Percentiles rank a stretch among this genome's conserved stretches.
phyloP scores from a whole-genome alignment of 2,888 invertebrate genomes.

The Acrocera orbiculus region DNA sequence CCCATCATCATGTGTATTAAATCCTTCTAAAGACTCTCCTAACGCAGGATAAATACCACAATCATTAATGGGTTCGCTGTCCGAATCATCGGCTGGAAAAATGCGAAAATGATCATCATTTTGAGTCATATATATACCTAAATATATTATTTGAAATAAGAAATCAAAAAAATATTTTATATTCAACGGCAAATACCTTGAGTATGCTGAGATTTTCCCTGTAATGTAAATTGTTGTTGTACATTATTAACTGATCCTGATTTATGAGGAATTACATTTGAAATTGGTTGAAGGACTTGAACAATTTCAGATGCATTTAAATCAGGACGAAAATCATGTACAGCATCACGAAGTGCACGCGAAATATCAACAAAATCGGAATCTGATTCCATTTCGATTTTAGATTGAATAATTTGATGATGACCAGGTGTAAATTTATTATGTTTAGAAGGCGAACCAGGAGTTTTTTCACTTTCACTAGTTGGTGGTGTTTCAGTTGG shows the following conservation, averaged over 20 bases:
- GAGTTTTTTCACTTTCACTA: conserved; percentile 5
- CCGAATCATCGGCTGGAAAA: conserved; percentile 17
- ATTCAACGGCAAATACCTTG: conserved; percentile 2
- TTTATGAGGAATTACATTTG: conserved; percentile 19
- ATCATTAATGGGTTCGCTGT: conserved; percentile 16
- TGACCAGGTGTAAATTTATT: not conserved
- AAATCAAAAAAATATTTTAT: not conserved
- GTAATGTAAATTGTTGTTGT: conserved; percentile 21
- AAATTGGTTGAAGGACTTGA: conserved; percentile 23
- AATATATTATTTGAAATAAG: not conserved
- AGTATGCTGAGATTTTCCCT: conserved; percentile 11
- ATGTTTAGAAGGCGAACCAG: conserved; percentile 14
- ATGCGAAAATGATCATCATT: conserved; percentile 19
- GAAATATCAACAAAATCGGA: conserved; percentile 19
- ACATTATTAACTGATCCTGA: conserved; percentile 19
- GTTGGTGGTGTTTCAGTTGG: conserved; percentile 27
- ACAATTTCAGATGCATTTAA: conserved; percentile 25
- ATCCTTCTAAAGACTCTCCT: conserved; percentile 23
- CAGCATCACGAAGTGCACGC: conserved; percentile 21
- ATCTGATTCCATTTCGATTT: conserved; percentile 16
- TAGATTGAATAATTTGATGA: not conserved
- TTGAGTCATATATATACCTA: conserved; percentile 16
- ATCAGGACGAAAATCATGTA: conserved; percentile 25
- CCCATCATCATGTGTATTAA: conserved; percentile 23
- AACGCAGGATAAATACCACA: conserved; percentile 24